phyloP scores from a whole-genome alignment of 2,113 vertebrate species.

The Laterallus jamaicensis region DNA sequence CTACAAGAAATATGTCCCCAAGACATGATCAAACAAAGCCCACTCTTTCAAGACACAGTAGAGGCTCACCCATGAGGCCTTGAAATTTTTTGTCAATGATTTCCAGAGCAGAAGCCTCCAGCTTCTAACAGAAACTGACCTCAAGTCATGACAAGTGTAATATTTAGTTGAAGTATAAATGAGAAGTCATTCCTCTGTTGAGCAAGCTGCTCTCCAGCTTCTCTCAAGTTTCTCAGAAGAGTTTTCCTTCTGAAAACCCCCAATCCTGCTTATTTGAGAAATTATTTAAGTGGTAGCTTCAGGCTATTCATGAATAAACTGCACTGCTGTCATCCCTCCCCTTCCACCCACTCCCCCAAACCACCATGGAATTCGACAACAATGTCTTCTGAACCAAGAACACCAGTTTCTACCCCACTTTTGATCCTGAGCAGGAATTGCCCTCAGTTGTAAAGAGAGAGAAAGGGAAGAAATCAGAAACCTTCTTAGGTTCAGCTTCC shows the following conservation, averaged over 20 bases:
- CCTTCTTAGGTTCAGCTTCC: background rate
- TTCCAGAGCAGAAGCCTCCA: background rate
- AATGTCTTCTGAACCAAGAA: background rate
- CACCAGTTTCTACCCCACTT: background rate
- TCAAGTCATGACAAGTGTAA: background rate
- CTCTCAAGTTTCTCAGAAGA: background rate
- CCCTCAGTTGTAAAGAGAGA: background rate
- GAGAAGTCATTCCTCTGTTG: background rate
- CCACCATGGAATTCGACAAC: background rate
- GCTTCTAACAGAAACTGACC: background rate
- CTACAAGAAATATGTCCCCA: background rate
- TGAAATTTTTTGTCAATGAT: background rate
- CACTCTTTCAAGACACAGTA: background rate
- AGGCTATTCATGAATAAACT: background rate
- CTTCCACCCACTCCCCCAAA: background rate
- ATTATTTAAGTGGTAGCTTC: background rate
- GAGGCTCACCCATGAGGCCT: background rate
- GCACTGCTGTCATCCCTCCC: background rate
- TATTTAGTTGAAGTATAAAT: background rate
- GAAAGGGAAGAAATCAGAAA: background rate
- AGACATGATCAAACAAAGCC: background rate
- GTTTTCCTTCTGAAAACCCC: background rate
- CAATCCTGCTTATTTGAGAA: background rate
- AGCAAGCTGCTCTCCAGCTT: background rate
- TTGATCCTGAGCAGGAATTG: background rate